Evolutionary conservation across 37 sponge, comb jelly and placozoan genomes (phyloP).

Genomic region (Theonella swinhoei): DNA sequence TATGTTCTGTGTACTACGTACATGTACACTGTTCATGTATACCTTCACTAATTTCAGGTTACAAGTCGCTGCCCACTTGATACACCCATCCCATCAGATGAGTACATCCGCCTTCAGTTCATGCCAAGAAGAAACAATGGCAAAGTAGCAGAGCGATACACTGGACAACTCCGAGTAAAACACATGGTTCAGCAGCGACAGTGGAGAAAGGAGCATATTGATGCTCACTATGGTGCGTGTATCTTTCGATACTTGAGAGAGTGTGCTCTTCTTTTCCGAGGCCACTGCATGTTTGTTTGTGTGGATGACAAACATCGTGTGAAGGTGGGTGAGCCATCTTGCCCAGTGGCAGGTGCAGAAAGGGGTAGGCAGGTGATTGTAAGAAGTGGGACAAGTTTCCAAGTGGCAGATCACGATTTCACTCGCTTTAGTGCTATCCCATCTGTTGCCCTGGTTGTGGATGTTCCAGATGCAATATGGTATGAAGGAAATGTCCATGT

Average conservation of each 20-base stretch:
- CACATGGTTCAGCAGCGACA: too few species aligned
- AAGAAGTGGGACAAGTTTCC: neutral
- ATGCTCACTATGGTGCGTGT: slow-evolving; percentile 26
- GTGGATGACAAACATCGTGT: too few species aligned
- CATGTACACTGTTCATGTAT: too few species aligned
- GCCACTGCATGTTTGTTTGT: too few species aligned
- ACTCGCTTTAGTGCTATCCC: neutral
- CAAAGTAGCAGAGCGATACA: neutral
- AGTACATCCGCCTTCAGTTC: too few species aligned
- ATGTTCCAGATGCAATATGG: neutral
- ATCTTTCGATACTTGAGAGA: slow-evolving; percentile 20
- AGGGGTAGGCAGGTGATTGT: slow-evolving; percentile 34
- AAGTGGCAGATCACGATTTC: slow-evolving; percentile 41
- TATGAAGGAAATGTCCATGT: slow-evolving; percentile 22
- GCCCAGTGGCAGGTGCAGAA: slow-evolving; percentile 35
- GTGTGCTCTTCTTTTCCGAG: slow-evolving; percentile 6
- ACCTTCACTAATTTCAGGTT: too few species aligned
- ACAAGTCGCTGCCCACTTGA: too few species aligned
- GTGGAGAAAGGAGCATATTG: too few species aligned
- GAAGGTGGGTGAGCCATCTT: slow-evolving; percentile 40
- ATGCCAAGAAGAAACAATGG: neutral
- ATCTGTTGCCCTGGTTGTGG: slow-evolving; percentile 5
- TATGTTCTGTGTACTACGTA: too few species aligned
- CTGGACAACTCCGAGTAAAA: too few species aligned
- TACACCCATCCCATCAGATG: too few species aligned